phyloP scores from a whole-genome alignment of 2,888 invertebrate species.

The Pseudolycoriella hygida region DNA sequence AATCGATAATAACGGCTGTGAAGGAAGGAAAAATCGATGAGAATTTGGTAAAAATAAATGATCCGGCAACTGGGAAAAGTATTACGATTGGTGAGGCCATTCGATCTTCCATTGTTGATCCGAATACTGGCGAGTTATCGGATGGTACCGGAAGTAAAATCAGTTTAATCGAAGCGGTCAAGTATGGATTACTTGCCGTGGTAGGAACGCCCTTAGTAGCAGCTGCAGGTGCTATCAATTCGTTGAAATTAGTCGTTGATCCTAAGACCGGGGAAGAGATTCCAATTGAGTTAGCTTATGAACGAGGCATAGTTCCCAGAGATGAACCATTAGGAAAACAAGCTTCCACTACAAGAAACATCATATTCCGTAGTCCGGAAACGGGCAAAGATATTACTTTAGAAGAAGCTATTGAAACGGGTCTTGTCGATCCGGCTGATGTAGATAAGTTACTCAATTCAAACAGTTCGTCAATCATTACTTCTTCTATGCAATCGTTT shows the following conservation, averaged over 20 bases:
- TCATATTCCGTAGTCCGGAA: constrained; percentile 19
- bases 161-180: constrained; percentile 53
- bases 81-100: constrained; percentile 61
- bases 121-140: constrained; percentile 46
- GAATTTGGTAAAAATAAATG: constrained; percentile 46
- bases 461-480: background rate
- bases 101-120: constrained; percentile 53
- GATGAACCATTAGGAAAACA: constrained; percentile 15
- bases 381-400: constrained; percentile 37
- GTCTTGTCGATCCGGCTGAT: constrained; percentile 22
- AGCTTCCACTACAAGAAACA: background rate
- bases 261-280: constrained; percentile 65
- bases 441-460: background rate
- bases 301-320: constrained; percentile 48
- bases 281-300: constrained; percentile 63
- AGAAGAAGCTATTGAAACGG: constrained; percentile 38
- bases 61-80: constrained; percentile 47
- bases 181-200: constrained; percentile 58
- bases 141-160: constrained; percentile 44
- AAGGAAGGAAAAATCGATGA: constrained; percentile 54
- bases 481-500: constrained; percentile 26
- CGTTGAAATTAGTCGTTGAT: constrained; percentile 53
- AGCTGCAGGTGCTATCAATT: constrained; percentile 47
- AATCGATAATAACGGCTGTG: constrained; percentile 57
- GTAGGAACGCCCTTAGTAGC: constrained; percentile 58